Evolutionary conservation across 2,888 invertebrate species (phyloP).

Genomic region (Chrysolina haemoptera): DNA sequence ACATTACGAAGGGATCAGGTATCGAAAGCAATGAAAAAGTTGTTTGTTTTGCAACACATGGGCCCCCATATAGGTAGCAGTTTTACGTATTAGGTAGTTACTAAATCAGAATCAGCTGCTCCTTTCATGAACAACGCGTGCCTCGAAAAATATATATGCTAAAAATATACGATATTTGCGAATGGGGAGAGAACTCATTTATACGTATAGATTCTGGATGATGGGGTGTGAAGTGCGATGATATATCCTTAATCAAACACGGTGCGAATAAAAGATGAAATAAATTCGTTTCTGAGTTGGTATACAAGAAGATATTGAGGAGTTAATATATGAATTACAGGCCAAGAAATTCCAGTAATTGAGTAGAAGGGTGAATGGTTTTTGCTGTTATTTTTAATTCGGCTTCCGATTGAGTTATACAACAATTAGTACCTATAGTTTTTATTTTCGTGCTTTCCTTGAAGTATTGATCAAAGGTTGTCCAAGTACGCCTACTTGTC

Average conservation of each 20-base stretch:
- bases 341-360: too few relatives aligned
- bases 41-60: slow-evolving; percentile 62
- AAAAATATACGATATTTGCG: slow-evolving; percentile 52
- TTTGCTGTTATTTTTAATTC: too few relatives aligned
- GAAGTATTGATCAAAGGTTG: too few relatives aligned
- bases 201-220: slow-evolving; percentile 41
- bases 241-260: slow-evolving; percentile 25
- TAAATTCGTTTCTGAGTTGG: background rate
- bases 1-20: slow-evolving; percentile 56
- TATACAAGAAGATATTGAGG: background rate
- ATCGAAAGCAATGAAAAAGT: slow-evolving; percentile 61
- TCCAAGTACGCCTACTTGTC: too few relatives aligned
- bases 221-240: slow-evolving; percentile 35
- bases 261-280: background rate
- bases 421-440: too few relatives aligned
- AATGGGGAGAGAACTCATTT: slow-evolving; percentile 48
- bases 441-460: too few relatives aligned
- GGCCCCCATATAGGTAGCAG: slow-evolving; percentile 53
- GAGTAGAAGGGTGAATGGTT: too few relatives aligned
- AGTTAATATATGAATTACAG: background rate
- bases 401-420: too few relatives aligned
- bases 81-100: slow-evolving; percentile 52
- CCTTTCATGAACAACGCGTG: slow-evolving; percentile 59
- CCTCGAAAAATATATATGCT: slow-evolving; percentile 55
- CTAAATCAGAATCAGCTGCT: slow-evolving; percentile 60